Conservation (phyloP, 2,888 invertebrate genomes). For the Pristionchus arcanus region DNA sequence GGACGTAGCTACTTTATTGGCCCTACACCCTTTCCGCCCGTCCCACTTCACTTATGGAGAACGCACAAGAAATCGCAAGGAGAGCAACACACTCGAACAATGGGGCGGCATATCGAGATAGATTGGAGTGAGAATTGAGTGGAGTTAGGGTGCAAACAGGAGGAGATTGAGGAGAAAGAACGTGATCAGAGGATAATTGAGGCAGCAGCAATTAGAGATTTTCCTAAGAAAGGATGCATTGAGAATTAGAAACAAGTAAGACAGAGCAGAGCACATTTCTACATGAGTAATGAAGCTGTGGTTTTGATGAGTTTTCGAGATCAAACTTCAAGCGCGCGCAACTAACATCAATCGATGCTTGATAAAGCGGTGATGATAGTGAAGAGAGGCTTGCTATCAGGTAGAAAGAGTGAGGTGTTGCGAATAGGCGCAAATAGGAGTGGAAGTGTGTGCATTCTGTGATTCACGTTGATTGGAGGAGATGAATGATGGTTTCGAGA, state of each 20-base stretch:
- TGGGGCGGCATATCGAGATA: background rate
- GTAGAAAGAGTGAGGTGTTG: constrained; percentile 16
- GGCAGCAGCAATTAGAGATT: background rate
- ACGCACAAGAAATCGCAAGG: background rate
- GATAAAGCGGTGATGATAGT: background rate
- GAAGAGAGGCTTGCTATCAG: background rate
- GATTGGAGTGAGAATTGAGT: background rate
- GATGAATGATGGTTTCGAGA: no score
- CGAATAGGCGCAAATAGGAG: constrained; percentile 16
- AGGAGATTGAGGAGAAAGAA: background rate
- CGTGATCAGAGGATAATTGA: background rate
- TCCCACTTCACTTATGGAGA: constrained; percentile 32
- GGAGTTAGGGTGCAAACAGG: constrained; percentile 2
- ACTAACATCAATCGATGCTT: background rate
- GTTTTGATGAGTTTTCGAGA: no score
- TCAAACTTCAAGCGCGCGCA: background rate
- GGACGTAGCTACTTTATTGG: background rate
- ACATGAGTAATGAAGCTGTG: no score
- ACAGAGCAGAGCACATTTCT: no score
- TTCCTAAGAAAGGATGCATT: background rate
- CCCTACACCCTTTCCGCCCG: background rate
- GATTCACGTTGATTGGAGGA: background rate
- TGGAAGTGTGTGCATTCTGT: background rate
- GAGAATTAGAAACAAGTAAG: no score
- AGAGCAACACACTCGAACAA: constrained; percentile 29